Conservation (phyloP, 2,113 vertebrate genomes). For the Salvelinus sp. region DNA sequence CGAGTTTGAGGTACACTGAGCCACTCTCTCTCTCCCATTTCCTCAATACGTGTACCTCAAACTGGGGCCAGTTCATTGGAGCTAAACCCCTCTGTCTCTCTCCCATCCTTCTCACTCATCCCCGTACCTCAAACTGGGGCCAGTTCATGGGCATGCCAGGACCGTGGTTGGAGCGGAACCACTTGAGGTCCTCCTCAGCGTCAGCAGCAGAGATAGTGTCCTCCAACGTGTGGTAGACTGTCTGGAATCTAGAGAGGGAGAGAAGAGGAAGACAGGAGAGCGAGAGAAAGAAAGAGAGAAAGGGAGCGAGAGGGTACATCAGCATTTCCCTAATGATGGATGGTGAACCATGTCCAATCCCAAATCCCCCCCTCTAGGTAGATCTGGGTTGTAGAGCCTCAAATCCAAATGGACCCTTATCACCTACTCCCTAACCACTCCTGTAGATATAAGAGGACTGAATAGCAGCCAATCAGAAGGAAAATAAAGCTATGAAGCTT, state of each 20-base stretch:
- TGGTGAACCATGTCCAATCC: too few species aligned
- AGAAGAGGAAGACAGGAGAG: neutral
- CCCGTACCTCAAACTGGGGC: slow-evolving; percentile 95
- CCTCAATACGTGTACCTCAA: neutral
- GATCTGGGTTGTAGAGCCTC: too few species aligned
- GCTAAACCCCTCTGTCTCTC: neutral
- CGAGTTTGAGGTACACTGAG: too few species aligned
- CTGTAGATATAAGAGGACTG: too few species aligned
- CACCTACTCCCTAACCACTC: too few species aligned
- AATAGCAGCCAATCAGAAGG: too few species aligned
- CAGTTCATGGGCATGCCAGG: slow-evolving; percentile 98
- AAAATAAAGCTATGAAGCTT: too few species aligned
- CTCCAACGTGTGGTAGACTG: slow-evolving; percentile 87
- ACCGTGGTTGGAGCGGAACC: slow-evolving; percentile 90
- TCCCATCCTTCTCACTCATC: neutral
- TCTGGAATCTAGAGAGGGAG: slow-evolving; percentile 79
- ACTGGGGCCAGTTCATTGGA: neutral
- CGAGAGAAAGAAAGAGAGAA: too few species aligned
- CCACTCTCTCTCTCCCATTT: neutral
- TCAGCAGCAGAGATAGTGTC: slow-evolving; percentile 86
- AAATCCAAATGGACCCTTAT: too few species aligned
- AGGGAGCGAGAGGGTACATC: neutral
- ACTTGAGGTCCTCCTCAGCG: slow-evolving; percentile 87
- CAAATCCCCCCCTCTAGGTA: too few species aligned
- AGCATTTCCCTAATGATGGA: too few species aligned